Evolutionary conservation across 2,113 vertebrate genomes (phyloP), one percentile per base, ranked within the genome.

Genomic region (Odontesthes bonariensis): DNA sequence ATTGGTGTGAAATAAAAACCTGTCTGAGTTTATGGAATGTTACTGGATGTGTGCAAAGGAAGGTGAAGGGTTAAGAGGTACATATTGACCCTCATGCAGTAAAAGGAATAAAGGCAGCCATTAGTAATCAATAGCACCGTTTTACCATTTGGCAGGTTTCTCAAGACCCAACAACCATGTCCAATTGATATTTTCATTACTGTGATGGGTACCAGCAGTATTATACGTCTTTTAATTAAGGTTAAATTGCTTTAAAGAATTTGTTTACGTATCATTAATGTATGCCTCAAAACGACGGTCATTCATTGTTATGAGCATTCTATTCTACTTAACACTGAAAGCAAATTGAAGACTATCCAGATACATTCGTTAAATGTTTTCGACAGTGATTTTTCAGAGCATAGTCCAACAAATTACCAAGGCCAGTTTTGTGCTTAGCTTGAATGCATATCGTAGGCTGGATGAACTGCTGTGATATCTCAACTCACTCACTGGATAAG

Each of bases 51-150:
- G 31, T 63, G 12, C 76, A 73, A 89, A 86, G 16, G 81, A 60
- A 80, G 72, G 72, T 87, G 40, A 17, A 61, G 53, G 72, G 80
- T 82, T 66, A 87, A 61, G 77, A 56, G 72, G 61, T 51, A 23
- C 49, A 57, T 60, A 83, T 73, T 82, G 79, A 82, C 19, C 77
- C 58, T 69, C 22, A 38, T 61, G 69, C 13, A 69, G 56, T 72
- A 65, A 67, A 55, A 33, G 20, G 53, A 52, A 67, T 16, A n/a
- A 68, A 52, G 66, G 44, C 3, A 16, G 63, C 0, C 40, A 76
- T 44, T 22, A 47, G 55, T 17, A 77, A 88, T 74, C 82, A 79
- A 84, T 87, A 38, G 5, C 1, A 31, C 33, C 62, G 55, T 61
- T 83, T 67, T 64, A 73, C 27, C 32, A 63, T 27, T 44, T 14